Conservation (phyloP, 2,113 vertebrate species). For the Oryzias celebensis region DNA sequence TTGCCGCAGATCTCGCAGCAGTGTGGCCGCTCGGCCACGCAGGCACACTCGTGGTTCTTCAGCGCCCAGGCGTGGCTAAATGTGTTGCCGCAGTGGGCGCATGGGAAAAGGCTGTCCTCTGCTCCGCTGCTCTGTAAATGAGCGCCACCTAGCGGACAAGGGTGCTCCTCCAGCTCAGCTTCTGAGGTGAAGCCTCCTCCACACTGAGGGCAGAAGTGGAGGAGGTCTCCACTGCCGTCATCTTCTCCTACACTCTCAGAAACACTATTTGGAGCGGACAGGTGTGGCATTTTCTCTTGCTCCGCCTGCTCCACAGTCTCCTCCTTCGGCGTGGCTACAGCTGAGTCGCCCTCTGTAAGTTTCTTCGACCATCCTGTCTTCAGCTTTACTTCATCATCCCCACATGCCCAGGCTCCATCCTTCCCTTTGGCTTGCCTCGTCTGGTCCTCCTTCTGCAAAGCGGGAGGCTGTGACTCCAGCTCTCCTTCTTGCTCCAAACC, state of each 20-base stretch:
- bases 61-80: constrained; percentile 88
- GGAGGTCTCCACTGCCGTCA: constrained; percentile 63
- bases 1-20: constrained; percentile 90
- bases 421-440: constrained; percentile 37
- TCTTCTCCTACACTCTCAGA: constrained; percentile 69
- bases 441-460: constrained; percentile 62
- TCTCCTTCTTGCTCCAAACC: constrained; percentile 76
- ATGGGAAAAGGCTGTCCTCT: constrained; percentile 78
- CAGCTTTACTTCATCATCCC: constrained; percentile 21
- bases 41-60: constrained; percentile 88
- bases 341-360: constrained; percentile 44
- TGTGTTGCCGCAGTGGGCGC: constrained; percentile 82
- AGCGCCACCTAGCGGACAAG: constrained; percentile 69
- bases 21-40: constrained; percentile 86
- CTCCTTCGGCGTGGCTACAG: constrained; percentile 7
- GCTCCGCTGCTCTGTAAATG: constrained; percentile 49
- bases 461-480: constrained; percentile 54
- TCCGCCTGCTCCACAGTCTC: constrained; percentile 37
- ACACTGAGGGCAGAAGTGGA: constrained; percentile 76
- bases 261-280: constrained; percentile 50
- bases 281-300: constrained; percentile 45
- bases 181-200: constrained; percentile 72
- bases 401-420: constrained; percentile 28
- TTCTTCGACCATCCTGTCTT: constrained; percentile 59
- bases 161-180: constrained; percentile 73